Conservation (phyloP, 2,797 vertebrate species). For the Babyrousa celebensis region DNA sequence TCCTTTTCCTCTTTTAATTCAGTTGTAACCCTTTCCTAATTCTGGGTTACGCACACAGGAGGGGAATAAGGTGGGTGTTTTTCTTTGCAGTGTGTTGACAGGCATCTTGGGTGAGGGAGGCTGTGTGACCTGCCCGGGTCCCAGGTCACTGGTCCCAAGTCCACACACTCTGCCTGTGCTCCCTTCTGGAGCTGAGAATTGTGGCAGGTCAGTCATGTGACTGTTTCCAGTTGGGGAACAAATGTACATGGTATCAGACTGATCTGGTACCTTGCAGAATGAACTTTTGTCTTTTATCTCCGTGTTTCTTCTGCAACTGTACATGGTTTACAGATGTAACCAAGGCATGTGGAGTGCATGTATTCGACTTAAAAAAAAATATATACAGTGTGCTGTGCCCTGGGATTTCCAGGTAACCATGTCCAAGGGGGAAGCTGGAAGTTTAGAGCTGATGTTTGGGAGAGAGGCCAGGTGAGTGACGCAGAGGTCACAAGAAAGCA, state of each 20-base stretch:
- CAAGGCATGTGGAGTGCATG: rapidly evolving
- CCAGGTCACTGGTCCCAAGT: rapidly evolving
- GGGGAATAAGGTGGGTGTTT: not conserved
- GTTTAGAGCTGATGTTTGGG: not conserved
- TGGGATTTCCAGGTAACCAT: not conserved
- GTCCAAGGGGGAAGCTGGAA: not conserved
- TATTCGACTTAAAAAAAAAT: not conserved
- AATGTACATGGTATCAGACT: not conserved
- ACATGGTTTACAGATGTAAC: not conserved
- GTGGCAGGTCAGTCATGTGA: not conserved
- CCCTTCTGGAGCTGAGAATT: not conserved
- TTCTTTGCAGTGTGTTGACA: not conserved
- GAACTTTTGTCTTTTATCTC: not conserved
- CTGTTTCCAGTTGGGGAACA: not conserved
- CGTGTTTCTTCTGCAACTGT: not conserved
- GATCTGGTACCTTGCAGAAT: not conserved
- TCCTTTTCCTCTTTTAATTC: not conserved
- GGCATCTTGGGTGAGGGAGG: not conserved
- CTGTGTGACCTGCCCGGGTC: not conserved
- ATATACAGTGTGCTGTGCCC: not conserved
- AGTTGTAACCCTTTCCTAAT: not conserved
- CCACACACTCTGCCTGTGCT: not conserved
- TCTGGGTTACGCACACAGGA: not conserved
- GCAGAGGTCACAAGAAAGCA: not conserved
- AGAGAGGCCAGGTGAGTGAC: not conserved